These are phyloP conservation scores for Cyanoliseus patagonus DNA, from an alignment of 2,113 vertebrate species.

Conservation along the genomic window DNA sequence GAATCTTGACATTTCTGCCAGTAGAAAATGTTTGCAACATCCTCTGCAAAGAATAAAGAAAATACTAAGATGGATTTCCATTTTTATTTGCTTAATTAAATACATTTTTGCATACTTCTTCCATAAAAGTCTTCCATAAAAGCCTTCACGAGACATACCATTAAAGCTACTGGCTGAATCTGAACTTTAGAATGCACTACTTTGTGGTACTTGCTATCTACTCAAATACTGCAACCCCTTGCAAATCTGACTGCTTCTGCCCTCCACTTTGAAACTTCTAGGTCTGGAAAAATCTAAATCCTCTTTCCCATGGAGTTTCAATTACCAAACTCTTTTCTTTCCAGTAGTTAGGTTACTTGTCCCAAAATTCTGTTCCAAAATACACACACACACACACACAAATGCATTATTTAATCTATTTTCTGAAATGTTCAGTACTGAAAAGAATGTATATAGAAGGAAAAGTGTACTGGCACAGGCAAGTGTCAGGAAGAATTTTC, in stretches of 20 bases:
- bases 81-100: conserved; percentile 9
- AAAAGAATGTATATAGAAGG: background rate
- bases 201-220: background rate
- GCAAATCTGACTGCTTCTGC: background rate
- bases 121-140: background rate
- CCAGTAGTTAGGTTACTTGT: background rate
- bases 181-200: background rate
- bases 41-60: background rate
- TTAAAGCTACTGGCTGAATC: background rate
- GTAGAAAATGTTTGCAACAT: background rate
- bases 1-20: background rate
- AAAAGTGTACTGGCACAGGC: background rate
- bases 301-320: background rate
- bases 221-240: background rate
- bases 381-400: background rate
- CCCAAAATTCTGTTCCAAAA: background rate
- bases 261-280: background rate
- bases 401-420: background rate
- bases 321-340: background rate
- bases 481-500: background rate
- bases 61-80: background rate
- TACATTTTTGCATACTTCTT: background rate
- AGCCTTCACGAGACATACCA: background rate
- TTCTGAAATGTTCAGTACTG: background rate
- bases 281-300: background rate